These are phyloP conservation scores for Proisotoma minuta DNA, from an alignment of 2,888 invertebrate genomes.

Conservation along the genomic window DNA sequence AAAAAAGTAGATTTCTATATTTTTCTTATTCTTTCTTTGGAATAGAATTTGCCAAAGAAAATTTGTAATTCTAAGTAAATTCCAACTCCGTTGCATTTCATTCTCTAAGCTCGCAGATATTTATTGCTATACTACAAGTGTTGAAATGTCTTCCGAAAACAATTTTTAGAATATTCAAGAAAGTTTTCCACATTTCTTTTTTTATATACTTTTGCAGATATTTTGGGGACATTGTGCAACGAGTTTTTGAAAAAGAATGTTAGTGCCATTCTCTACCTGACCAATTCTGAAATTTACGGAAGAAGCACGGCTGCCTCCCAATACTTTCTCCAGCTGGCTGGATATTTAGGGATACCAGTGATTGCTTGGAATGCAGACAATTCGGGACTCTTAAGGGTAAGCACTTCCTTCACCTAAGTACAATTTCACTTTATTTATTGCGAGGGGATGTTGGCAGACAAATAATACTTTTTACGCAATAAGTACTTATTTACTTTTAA, in stretches of 20 bases:
- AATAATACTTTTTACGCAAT: too few species aligned
- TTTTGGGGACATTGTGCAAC: conserved; percentile 79
- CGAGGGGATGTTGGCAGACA: too few species aligned
- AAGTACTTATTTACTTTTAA: too few species aligned
- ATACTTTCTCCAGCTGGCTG: conserved; percentile 87
- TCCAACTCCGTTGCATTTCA: too few species aligned
- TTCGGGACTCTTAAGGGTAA: conserved; percentile 68
- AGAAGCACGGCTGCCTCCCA: conserved; percentile 89
- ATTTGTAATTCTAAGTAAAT: conserved; percentile 1
- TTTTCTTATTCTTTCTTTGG: conserved; percentile 4
- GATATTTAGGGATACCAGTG: conserved; percentile 90
- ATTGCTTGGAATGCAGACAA: conserved; percentile 98
- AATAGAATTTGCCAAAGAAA: not conserved
- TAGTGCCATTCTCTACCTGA: conserved; percentile 86
- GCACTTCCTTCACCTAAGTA: too few species aligned
- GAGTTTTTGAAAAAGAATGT: conserved; percentile 81
- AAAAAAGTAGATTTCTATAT: not conserved
- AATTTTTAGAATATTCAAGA: too few species aligned
- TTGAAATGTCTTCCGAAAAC: too few species aligned
- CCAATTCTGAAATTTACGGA: conserved; percentile 91
- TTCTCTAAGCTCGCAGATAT: too few species aligned
- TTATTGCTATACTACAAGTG: too few species aligned
- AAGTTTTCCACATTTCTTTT: too few species aligned
- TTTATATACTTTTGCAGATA: conserved; percentile 71
- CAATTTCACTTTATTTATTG: too few species aligned